phyloP scores from a whole-genome alignment of 2,888 invertebrate genomes.

The Sarcophaga subvicina region DNA sequence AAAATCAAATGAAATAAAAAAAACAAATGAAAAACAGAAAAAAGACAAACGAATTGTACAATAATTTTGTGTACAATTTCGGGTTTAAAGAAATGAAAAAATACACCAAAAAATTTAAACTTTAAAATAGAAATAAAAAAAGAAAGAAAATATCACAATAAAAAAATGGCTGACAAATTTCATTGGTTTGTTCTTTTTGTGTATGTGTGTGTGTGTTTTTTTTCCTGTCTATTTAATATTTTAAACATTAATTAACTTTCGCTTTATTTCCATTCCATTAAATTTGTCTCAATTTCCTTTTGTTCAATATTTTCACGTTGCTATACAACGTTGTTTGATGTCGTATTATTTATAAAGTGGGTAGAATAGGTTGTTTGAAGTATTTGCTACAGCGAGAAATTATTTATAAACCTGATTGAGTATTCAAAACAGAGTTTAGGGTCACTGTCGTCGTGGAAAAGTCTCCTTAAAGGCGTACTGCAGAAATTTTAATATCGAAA shows the following conservation, averaged over 20 bases:
- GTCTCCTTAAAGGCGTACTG: no score
- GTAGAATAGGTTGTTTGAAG: no score
- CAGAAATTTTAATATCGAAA: no score
- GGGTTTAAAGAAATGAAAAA: no score
- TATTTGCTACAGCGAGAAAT: no score
- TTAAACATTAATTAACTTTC: conserved; percentile 64
- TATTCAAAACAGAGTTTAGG: no score
- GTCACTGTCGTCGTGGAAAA: no score
- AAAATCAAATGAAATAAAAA: conserved; percentile 11
- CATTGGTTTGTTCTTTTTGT: conserved; percentile 3
- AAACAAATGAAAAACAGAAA: neutral
- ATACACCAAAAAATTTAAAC: no score
- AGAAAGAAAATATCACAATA: neutral
- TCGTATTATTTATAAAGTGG: neutral
- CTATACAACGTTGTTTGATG: neutral
- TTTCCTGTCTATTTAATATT: conserved; percentile 36
- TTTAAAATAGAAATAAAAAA: neutral
- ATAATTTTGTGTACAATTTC: no score
- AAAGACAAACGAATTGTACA: no score
- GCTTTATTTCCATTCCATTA: conserved; percentile 62
- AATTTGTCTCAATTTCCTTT: conserved; percentile 56
- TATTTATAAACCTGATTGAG: no score
- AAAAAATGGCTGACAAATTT: conserved; percentile 35
- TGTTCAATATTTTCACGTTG: conserved; percentile 2
- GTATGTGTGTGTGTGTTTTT: neutral